Evolutionary conservation across 2,113 vertebrate species (phyloP).

Genomic region (Shinisaurus crocodilurus): DNA sequence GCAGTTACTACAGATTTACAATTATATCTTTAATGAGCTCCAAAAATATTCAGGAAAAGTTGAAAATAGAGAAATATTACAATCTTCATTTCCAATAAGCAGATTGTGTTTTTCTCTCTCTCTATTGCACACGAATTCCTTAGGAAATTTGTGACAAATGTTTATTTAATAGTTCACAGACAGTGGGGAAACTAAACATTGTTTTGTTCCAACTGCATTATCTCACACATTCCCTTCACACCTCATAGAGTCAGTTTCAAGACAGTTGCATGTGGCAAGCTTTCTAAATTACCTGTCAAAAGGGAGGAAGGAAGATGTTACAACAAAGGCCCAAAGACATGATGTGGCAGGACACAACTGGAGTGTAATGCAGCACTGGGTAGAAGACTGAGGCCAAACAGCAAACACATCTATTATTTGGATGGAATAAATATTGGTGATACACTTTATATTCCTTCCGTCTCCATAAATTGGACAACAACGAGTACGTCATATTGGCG

Average conservation of each 20-base stretch:
- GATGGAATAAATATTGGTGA: slow-evolving; percentile 50
- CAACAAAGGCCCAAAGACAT: slow-evolving; percentile 44
- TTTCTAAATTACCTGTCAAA: slow-evolving; percentile 70
- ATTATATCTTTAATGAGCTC: not conserved
- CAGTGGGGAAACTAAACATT: not conserved
- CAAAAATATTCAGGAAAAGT: slow-evolving; percentile 16
- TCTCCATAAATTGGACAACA: slow-evolving; percentile 5
- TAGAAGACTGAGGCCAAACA: slow-evolving; percentile 54
- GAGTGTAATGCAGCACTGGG: slow-evolving; percentile 15
- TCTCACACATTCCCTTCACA: slow-evolving; percentile 41
- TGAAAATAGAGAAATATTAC: not conserved
- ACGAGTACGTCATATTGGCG: not conserved
- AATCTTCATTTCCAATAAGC: not conserved
- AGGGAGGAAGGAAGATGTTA: slow-evolving; percentile 43
- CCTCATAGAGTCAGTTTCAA: slow-evolving; percentile 46
- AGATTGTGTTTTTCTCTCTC: not conserved
- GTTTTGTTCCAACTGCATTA: slow-evolving; percentile 48
- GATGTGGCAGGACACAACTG: slow-evolving; percentile 43
- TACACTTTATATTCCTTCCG: slow-evolving; percentile 25
- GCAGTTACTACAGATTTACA: not conserved
- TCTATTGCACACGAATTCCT: not conserved
- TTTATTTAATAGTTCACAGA: slow-evolving; percentile 44
- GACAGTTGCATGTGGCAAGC: slow-evolving; percentile 39
- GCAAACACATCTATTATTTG: slow-evolving; percentile 27
- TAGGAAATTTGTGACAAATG: slow-evolving; percentile 36